Base-by-base conservation (phyloP, 1,140 invertebrate species). In the Brachionus angularis region DNA sequence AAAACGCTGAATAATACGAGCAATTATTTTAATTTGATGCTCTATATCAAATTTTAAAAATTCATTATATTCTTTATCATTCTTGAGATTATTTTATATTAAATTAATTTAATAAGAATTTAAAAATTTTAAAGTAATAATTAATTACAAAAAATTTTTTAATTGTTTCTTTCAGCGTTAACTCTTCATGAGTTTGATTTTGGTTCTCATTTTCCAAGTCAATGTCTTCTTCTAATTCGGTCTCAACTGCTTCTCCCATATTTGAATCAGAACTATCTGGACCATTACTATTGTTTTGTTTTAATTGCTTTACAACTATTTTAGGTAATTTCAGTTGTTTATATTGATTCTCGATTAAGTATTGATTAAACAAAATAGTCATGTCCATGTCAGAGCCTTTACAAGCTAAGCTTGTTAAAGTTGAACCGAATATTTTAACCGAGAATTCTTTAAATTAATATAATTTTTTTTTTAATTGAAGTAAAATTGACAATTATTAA, bases 11-110 rank as follows among this genome's bases (percentile, higher is more conserved):
- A 67, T 7, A 14, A 67, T 47, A 33, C 47, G 42, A 23, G 42
- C 33, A 12, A 67, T 18, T 14, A 67, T 34, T 47, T 67, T 67
- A 10, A 67, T 67, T 34, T 67, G 62, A 67, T 67, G 62, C 36
- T 67, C 62, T 18, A 50, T 8, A 33, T 67, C 62, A 50, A 67
- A 67, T 47, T 47, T 46, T 46, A 67, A 47, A 47, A 67, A 49
- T 34, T 67, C 62, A n/a, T 16, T 27, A 67, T 67, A 50, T 67
- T 67, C 33, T 47, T 50, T 46, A 31, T 67, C 62, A 67, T 67
- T 67, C 62, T 67, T 8, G 21, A 58, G 23, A 18, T n/a, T 10
- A 42, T 42, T 42, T 10, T 10, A 10, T 42, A 14, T 16, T 47
- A 49, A 67, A 31, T 12, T 10, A 7, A 7, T 25, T 12, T 29